Evolutionary conservation across 2,888 invertebrate species (phyloP), one percentile per base, ranked within the genome.

Genomic region (Eilema depressum): DNA sequence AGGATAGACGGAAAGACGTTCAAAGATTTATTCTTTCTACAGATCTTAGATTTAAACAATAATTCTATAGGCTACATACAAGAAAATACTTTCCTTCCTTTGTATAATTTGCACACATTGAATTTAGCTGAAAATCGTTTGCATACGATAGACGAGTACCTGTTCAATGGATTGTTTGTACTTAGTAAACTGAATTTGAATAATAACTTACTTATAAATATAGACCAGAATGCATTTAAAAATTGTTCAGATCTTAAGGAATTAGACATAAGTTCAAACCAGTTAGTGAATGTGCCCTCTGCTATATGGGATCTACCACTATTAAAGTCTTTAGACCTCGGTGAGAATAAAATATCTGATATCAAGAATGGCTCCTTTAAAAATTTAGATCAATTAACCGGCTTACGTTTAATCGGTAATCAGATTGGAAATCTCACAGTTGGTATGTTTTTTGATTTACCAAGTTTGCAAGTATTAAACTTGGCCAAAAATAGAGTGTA

Each of bases 171-270:
- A 57, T 96, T 98, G 74, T 98, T 97, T 93, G 97, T 98, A 63
- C 95, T 98, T 66, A 98, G 97, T 85, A 98, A 98, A 90, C 94
- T 98, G 68, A 98, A 98, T 75, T 95, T 98, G 69, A 98, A 98
- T 89, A 98, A 98, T 88, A 98, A 98, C 91, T 93, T 97, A 75
- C 96, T 98, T 71, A 96, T 97, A 78, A 97, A 96, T 84, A 96
- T 98, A 79, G 97, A 98, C 89, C 92, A 96, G 53, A 96, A 97
- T 86, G 97, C 98, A 28, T 98, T 98, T 89, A 97, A 97, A 86
- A 98, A 98, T 91, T 98, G 98, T 92, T 98, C 97, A 3, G 97
- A 98, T 85, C 94, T 98, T 73, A 98, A 98, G 92, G 98, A 98
- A 89, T 95, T 99, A 76, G 98, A 98, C 92, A 94, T 99, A 75